phyloP scores from a whole-genome alignment of 2,888 invertebrate genomes.

The Yponomeuta evonymella region DNA sequence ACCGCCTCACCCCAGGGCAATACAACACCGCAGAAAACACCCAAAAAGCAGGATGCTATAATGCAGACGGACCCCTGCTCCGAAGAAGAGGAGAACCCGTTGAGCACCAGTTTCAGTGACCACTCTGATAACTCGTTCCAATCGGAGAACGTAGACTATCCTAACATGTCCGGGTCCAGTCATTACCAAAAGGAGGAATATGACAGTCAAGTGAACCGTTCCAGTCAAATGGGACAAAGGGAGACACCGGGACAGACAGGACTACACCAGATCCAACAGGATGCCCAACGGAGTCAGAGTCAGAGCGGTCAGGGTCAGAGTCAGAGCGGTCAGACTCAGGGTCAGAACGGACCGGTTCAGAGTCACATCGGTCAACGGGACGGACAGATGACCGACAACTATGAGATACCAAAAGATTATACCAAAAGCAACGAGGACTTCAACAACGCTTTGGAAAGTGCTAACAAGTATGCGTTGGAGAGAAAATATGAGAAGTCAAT shows the following conservation, averaged over 20 bases:
- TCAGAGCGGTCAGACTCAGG: neutral
- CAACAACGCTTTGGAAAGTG: neutral
- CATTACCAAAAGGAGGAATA: slow-evolving; percentile 18
- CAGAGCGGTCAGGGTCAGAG: neutral
- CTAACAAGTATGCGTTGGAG: neutral
- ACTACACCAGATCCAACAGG: neutral
- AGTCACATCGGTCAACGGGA: neutral
- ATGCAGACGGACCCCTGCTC: slow-evolving; percentile 67
- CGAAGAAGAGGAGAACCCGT: slow-evolving; percentile 49
- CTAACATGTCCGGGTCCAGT: too few species aligned
- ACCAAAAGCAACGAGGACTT: slow-evolving; percentile 43
- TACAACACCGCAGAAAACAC: slow-evolving; percentile 30
- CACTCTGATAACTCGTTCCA: slow-evolving; percentile 30
- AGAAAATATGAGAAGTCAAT: slow-evolving; percentile 53
- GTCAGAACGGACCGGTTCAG: neutral
- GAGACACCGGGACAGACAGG: neutral
- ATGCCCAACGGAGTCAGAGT: neutral
- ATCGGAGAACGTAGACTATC: neutral
- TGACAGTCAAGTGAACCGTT: slow-evolving; percentile 20
- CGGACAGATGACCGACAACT: slow-evolving; percentile 24
- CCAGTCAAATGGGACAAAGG: neutral
- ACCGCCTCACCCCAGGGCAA: slow-evolving; percentile 8
- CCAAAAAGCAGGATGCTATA: slow-evolving; percentile 63
- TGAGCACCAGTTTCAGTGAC: slow-evolving; percentile 29
- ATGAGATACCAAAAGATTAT: slow-evolving; percentile 52